phyloP scores from a whole-genome alignment of 2,888 invertebrate genomes.

The Heliconius aoede region DNA sequence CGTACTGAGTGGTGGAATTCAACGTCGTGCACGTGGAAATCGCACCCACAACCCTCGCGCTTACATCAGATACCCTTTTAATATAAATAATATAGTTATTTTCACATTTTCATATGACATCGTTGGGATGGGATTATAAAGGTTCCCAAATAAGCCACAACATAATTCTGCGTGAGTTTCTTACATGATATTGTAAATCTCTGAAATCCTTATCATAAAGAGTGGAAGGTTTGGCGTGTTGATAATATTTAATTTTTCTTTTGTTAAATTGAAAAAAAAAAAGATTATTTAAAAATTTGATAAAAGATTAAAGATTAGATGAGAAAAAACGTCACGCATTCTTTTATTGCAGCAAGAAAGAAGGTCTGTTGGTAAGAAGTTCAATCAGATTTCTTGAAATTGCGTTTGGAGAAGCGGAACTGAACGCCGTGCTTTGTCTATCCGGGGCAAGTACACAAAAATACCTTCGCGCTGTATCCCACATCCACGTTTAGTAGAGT shows the following conservation, averaged over 20 bases:
- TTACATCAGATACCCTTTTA: neutral
- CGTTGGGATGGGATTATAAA: constrained; percentile 22
- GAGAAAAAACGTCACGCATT: too few relatives aligned
- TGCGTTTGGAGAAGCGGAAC: too few relatives aligned
- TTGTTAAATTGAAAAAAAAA: neutral
- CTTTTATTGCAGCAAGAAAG: neutral
- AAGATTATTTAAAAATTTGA: too few relatives aligned
- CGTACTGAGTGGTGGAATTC: neutral
- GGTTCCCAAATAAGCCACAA: constrained; percentile 20
- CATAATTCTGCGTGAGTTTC: constrained; percentile 1
- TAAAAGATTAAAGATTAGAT: too few relatives aligned
- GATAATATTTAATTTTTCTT: neutral
- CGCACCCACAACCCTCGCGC: neutral
- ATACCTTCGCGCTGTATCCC: too few relatives aligned
- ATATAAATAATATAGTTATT: neutral
- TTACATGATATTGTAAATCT: constrained; percentile 15
- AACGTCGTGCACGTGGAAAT: neutral
- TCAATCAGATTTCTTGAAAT: too few relatives aligned
- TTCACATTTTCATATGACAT: neutral
- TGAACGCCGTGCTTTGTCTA: too few relatives aligned
- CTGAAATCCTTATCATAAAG: constrained; percentile 9
- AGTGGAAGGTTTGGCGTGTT: constrained; percentile 4
- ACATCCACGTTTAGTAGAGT: too few relatives aligned
- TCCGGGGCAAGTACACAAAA: too few relatives aligned
- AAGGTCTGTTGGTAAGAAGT: too few relatives aligned